A percentile compares a stretch with the other conserved stretches of the same genome.
These are phyloP conservation scores for Sebastes diaconus DNA, from an alignment of 2,797 vertebrate genomes.

Conservation along the genomic window DNA sequence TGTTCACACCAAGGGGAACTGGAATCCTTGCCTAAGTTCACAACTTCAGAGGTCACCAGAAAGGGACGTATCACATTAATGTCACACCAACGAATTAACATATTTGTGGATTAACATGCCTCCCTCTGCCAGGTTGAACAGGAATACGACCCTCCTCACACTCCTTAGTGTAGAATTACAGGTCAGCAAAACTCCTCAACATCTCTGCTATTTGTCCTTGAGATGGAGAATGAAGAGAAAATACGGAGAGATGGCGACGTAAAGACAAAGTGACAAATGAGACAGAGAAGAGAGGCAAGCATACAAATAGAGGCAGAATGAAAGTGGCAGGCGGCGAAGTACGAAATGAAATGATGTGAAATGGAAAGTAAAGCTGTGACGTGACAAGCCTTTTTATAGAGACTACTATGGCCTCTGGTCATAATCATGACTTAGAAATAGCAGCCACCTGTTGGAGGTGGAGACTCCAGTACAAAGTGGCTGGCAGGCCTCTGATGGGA, in stretches of 20 bases:
- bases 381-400: conserved; percentile 50
- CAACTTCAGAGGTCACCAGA: conserved; percentile 11
- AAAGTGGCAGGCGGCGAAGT: background rate
- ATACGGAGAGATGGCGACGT: background rate
- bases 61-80: background rate
- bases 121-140: background rate
- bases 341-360: conserved; percentile 14
- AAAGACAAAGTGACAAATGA: background rate
- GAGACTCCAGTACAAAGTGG: background rate
- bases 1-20: conserved; percentile 17
- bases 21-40: conserved; percentile 19
- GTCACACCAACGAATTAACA: conserved; percentile 21
- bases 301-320: background rate
- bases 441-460: conserved; percentile 67
- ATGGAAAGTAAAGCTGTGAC: conserved; percentile 12
- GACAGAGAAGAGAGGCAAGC: background rate
- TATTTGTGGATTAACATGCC: background rate
- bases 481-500: background rate
- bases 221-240: background rate
- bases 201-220: conserved; percentile 7
- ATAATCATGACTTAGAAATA: conserved; percentile 57
- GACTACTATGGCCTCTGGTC: conserved; percentile 2
- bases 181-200: background rate
- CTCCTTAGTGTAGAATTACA: conserved; percentile 4
- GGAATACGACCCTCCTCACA: background rate